Percentiles rank a stretch among this genome's conserved stretches.
These are phyloP conservation scores for Stomatorhinus walkeri DNA, from an alignment of 2,797 vertebrate genomes.

Conservation along the genomic window DNA sequence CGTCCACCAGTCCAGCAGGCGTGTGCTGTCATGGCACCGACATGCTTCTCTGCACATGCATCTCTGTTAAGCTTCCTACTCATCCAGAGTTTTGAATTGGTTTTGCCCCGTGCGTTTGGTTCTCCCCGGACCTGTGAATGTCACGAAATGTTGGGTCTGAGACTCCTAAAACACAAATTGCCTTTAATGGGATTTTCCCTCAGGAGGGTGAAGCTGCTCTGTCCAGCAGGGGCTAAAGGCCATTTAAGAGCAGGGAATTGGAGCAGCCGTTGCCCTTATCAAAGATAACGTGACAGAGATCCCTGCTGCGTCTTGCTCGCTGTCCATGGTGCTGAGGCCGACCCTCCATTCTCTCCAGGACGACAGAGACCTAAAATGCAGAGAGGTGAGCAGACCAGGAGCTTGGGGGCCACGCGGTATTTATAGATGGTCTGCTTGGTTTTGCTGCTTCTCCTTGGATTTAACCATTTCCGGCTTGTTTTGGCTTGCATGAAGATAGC, in stretches of 20 bases:
- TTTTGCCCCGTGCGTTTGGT: not conserved
- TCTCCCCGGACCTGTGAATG: not conserved
- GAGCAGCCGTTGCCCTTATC: not conserved
- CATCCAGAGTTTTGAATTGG: not conserved
- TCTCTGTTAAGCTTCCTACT: not conserved
- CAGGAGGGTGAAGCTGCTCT: not conserved
- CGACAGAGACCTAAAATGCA: not conserved
- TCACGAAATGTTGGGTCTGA: not conserved
- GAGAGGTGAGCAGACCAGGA: not conserved
- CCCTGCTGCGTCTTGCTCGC: not conserved
- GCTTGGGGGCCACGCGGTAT: not conserved
- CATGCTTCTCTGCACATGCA: not conserved
- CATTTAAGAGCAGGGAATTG: not conserved
- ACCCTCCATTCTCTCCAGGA: not conserved
- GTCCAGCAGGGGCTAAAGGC: not conserved
- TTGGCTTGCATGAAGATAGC: not conserved
- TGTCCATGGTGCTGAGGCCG: constrained; percentile 24
- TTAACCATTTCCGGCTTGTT: not conserved
- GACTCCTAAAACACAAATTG: not conserved
- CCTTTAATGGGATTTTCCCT: constrained; percentile 1
- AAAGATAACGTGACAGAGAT: not conserved
- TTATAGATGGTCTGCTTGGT: not conserved
- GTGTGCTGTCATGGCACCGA: not conserved
- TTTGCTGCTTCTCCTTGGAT: not conserved
- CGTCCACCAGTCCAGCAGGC: not conserved